Base-by-base conservation (phyloP, 2,797 vertebrate species). In the Tolypeutes matacus region DNA sequence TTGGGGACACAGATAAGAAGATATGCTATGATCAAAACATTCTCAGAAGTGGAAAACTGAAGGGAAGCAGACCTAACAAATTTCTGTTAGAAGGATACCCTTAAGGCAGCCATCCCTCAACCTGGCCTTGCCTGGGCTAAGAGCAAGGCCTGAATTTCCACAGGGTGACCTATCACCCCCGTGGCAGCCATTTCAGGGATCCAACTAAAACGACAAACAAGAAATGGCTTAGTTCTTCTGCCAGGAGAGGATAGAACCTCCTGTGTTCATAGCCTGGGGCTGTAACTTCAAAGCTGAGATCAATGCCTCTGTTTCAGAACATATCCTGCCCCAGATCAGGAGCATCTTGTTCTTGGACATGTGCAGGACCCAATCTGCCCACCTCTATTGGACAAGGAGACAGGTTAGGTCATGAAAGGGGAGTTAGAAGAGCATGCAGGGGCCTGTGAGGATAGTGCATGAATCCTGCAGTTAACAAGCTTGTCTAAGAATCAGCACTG, bases 1-100 rank as follows among this genome's bases (percentile, higher is more conserved):
- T 58, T 65, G 14, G 56, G 42, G 39, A 65, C 64, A 46, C 86
- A 88, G 42, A 58, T 14, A 15, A 78, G 72, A 92, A 86, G 62
- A 72, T 29, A 15, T 7, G 58, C 34, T 62, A 0, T 56, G 93
- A 88, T 90, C 90, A 94, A 93, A 95, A 64, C 65, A 39, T 39
- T 49, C 56, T 78, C 56, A 56, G 64, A 88, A 65, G 17, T 31
- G 9, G 23, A 84, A 65, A 67, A 15, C 18, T 29, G 7, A 72
- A 86, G 27, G 42, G 21, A 27, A 34, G 46, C 29, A 2, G 65
- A 27, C 65, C 75, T 88, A 51, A 67, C 20, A 39, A 70, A 42
- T 23, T 39, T 34, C 77, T 65, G 3, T 86, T 80, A 53, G 39
- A 64, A n/a, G 72, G 62, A 36, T 13, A 18, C 0, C 17, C 58